Evolutionary conservation across 2,113 vertebrate species (phyloP).

Genomic region (Proteles cristata): DNA sequence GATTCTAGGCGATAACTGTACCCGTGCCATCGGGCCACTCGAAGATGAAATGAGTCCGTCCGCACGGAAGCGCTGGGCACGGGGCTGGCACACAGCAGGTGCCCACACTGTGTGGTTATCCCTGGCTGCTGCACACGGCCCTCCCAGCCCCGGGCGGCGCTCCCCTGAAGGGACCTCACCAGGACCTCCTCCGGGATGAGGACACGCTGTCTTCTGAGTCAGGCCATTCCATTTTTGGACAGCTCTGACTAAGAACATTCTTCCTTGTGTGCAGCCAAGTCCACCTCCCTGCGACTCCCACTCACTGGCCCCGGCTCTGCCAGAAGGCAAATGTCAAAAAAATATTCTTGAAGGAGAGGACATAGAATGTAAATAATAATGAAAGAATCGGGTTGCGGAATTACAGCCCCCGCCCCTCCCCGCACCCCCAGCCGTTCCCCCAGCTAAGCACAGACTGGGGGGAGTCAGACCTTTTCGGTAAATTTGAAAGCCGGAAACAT

Average conservation of each 20-base stretch:
- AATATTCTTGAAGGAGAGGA: conserved; percentile 46
- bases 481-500: background rate
- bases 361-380: background rate
- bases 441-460: rapidly evolving
- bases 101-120: rapidly evolving
- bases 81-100: background rate
- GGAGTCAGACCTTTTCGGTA: background rate
- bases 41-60: rapidly evolving
- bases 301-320: background rate
- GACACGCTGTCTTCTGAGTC: background rate
- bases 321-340: conserved; percentile 69
- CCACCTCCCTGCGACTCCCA: conserved; percentile 26
- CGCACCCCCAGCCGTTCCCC: background rate
- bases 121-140: too few relatives aligned
- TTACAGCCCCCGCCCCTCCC: background rate
- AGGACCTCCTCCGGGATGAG: background rate
- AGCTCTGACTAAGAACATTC: conserved; percentile 56
- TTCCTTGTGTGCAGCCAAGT: conserved; percentile 22
- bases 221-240: background rate
- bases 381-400: background rate
- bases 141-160: rapidly evolving
- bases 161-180: background rate
- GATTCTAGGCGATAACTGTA: rapidly evolving
- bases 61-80: rapidly evolving
- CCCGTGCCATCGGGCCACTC: rapidly evolving